phyloP scores from a whole-genome alignment of 2,797 vertebrate species.

The Tapera naevia region DNA sequence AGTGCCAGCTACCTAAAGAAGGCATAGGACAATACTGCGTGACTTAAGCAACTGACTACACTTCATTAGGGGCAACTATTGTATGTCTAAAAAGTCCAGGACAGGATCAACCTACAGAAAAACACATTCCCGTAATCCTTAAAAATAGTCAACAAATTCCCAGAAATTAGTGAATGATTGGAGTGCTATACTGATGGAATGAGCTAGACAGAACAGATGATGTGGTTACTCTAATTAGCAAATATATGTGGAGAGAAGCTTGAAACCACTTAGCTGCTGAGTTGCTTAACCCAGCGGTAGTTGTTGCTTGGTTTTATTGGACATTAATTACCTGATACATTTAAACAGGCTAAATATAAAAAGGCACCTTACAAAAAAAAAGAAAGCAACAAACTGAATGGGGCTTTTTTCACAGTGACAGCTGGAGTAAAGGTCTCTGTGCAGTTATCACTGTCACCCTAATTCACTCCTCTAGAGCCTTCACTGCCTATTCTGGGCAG shows the following conservation, averaged over 20 bases:
- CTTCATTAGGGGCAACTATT: not conserved
- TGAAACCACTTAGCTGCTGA: slow-evolving; percentile 36
- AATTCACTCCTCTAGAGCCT: not conserved
- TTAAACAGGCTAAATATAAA: not conserved
- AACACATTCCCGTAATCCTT: slow-evolving; percentile 5
- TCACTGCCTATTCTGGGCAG: not conserved
- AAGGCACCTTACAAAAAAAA: not conserved
- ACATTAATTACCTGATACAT: not conserved
- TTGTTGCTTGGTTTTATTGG: not conserved
- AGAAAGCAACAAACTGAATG: fast-evolving
- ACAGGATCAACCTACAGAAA: not conserved
- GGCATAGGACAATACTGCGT: not conserved
- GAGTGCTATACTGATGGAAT: not conserved
- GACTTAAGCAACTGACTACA: not conserved
- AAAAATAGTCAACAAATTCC: slow-evolving; percentile 41
- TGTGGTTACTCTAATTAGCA: slow-evolving; percentile 40
- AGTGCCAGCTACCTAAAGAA: not conserved
- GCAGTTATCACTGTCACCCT: fast-evolving
- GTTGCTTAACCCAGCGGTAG: not conserved
- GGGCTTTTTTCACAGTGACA: not conserved
- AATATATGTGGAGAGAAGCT: slow-evolving; percentile 1
- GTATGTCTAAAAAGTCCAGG: not conserved
- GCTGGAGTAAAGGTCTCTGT: not conserved
- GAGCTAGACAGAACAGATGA: not conserved
- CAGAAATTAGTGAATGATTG: slow-evolving; percentile 45